phyloP scores from a whole-genome alignment of 2,113 vertebrate species.

The Planiliza haematocheilus region DNA sequence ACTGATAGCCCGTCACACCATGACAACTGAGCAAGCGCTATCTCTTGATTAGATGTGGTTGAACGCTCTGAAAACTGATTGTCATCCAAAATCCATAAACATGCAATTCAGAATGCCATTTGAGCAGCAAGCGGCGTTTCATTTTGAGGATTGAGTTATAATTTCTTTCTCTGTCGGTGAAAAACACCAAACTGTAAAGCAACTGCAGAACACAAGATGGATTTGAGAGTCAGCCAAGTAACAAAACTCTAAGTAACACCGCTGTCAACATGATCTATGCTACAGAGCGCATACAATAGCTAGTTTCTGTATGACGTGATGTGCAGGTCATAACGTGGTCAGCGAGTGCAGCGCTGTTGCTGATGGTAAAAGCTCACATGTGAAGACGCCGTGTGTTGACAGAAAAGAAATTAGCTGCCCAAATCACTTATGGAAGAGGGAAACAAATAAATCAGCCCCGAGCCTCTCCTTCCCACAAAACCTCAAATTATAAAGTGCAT shows the following conservation, averaged over 20 bases:
- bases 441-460: constrained; percentile 57
- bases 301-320: constrained; percentile 27
- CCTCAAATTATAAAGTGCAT: constrained; percentile 60
- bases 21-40: too few species aligned
- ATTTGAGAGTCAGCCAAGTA: constrained; percentile 23
- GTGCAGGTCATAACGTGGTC: constrained; percentile 32
- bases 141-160: not conserved
- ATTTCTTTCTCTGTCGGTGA: too few species aligned
- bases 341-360: not conserved
- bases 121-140: too few species aligned
- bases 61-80: too few species aligned
- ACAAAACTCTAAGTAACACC: constrained; percentile 34
- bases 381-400: constrained; percentile 28
- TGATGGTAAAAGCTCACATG: constrained; percentile 16
- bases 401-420: constrained; percentile 40
- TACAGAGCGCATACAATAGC: constrained; percentile 13
- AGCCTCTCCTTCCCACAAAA: constrained; percentile 55
- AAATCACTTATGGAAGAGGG: constrained; percentile 35
- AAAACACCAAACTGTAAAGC: constrained; percentile 11
- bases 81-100: too few species aligned
- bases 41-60: too few species aligned
- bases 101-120: too few species aligned
- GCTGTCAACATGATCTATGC: constrained; percentile 45
- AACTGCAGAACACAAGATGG: not conserved
- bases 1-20: too few species aligned